Percentiles rank a stretch among this genome's conserved stretches.
These are phyloP conservation scores for Imbricaverruca yamaguchii DNA, from an alignment of 2,888 invertebrate genomes.

Conservation along the genomic window DNA sequence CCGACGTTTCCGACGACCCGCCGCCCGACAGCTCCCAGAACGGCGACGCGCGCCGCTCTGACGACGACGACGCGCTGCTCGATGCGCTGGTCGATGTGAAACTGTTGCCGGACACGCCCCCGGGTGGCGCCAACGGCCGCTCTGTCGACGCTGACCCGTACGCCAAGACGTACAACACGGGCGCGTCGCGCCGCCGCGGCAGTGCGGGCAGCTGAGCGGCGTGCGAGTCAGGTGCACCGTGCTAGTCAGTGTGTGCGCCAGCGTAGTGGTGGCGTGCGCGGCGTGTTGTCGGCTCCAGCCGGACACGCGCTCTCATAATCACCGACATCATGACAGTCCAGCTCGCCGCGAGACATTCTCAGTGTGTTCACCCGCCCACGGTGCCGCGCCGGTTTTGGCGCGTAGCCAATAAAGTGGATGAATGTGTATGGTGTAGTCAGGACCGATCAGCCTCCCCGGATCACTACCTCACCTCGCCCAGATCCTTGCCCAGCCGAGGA, in stretches of 20 bases:
- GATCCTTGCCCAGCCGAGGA: too few relatives aligned
- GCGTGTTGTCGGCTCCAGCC: too few relatives aligned
- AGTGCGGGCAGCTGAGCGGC: not conserved
- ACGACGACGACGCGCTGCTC: not conserved
- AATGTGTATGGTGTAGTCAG: too few relatives aligned
- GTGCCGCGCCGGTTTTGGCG: too few relatives aligned
- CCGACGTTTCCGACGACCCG: not conserved
- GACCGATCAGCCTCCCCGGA: too few relatives aligned
- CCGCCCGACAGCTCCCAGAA: not conserved
- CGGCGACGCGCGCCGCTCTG: not conserved
- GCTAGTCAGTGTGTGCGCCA: not conserved
- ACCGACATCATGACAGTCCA: not conserved
- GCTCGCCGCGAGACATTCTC: not conserved
- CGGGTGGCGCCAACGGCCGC: not conserved
- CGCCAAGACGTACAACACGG: conserved; percentile 10
- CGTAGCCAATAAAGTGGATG: too few relatives aligned
- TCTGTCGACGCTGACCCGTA: not conserved
- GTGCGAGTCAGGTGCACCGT: not conserved
- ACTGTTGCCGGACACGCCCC: not conserved
- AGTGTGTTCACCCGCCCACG: too few relatives aligned
- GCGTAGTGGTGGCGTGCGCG: not conserved
- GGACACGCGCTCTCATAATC: not conserved
- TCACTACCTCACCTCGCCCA: too few relatives aligned
- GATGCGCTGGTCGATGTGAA: not conserved
- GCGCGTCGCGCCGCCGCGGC: not conserved